These are phyloP conservation scores for Channa maculata DNA, from an alignment of 2,113 vertebrate genomes.

Conservation along the genomic window DNA sequence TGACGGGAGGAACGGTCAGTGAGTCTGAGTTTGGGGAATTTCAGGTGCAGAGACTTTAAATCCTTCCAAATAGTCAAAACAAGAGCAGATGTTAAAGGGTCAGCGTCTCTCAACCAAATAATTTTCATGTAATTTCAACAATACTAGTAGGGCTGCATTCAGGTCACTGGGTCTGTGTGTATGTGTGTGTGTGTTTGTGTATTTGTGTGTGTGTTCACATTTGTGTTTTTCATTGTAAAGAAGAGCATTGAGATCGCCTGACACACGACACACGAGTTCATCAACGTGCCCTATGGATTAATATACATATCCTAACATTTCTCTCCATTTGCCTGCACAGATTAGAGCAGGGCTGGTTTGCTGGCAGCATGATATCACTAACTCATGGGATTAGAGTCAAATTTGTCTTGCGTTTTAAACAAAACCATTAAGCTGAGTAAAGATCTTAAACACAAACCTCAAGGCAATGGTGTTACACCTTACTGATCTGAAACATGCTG, in stretches of 20 bases:
- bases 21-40: conserved; percentile 43
- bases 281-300: conserved; percentile 50
- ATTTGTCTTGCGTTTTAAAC: conserved; percentile 62
- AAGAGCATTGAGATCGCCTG: conserved; percentile 13
- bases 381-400: conserved; percentile 63
- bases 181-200: conserved; percentile 24
- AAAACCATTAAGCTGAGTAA: conserved; percentile 64
- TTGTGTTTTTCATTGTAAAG: no score
- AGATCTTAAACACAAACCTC: conserved; percentile 36
- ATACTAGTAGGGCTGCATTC: conserved; percentile 26
- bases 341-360: conserved; percentile 46
- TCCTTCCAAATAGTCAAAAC: conserved; percentile 55
- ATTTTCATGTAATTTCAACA: conserved; percentile 35
- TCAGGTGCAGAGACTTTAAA: conserved; percentile 52
- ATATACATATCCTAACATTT: conserved; percentile 42
- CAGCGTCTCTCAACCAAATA: conserved; percentile 36
- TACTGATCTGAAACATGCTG: conserved; percentile 45
- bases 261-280: conserved; percentile 38
- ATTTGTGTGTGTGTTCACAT: conserved; percentile 2
- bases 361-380: conserved; percentile 59
- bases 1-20: conserved; percentile 20
- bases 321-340: conserved; percentile 55
- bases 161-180: conserved; percentile 45
- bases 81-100: conserved; percentile 51
- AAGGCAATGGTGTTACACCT: conserved; percentile 20